These are phyloP conservation scores for Osmerus eperlanus DNA, from an alignment of 2,113 vertebrate species.

Conservation along the genomic window DNA sequence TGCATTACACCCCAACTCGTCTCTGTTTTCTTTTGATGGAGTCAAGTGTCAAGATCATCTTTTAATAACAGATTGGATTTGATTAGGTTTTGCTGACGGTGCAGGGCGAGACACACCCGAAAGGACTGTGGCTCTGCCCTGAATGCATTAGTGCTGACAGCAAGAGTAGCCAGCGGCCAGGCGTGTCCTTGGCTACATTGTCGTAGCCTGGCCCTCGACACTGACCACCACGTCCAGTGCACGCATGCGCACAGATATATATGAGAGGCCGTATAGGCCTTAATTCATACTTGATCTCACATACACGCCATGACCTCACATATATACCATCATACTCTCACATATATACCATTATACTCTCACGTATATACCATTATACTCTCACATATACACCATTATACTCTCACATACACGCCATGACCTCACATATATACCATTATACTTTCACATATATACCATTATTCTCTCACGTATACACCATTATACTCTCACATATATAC, in stretches of 20 bases:
- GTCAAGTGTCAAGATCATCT: slow-evolving; percentile 77
- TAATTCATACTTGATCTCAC: too few species aligned
- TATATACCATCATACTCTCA: too few species aligned
- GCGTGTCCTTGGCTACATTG: slow-evolving; percentile 68
- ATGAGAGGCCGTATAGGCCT: too few species aligned
- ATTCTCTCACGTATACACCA: too few species aligned
- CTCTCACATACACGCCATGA: too few species aligned
- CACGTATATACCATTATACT: too few species aligned
- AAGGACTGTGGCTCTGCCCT: slow-evolving; percentile 66
- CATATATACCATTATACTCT: too few species aligned
- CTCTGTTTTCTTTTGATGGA: slow-evolving; percentile 64
- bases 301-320: too few species aligned
- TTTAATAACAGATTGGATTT: slow-evolving; percentile 79
- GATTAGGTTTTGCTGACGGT: slow-evolving; percentile 75
- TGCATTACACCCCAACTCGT: slow-evolving; percentile 46
- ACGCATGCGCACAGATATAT: background rate
- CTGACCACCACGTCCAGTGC: slow-evolving; percentile 38
- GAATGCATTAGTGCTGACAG: slow-evolving; percentile 76
- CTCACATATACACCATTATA: too few species aligned
- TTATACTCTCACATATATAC: too few species aligned
- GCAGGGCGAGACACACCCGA: slow-evolving; percentile 66
- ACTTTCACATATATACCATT: too few species aligned
- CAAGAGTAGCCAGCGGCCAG: slow-evolving; percentile 51
- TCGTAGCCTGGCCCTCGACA: slow-evolving; percentile 42
- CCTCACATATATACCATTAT: too few species aligned